Evolutionary conservation across 2,797 vertebrate species (phyloP).

Genomic region (Lepidocolaptes lacrymiger): DNA sequence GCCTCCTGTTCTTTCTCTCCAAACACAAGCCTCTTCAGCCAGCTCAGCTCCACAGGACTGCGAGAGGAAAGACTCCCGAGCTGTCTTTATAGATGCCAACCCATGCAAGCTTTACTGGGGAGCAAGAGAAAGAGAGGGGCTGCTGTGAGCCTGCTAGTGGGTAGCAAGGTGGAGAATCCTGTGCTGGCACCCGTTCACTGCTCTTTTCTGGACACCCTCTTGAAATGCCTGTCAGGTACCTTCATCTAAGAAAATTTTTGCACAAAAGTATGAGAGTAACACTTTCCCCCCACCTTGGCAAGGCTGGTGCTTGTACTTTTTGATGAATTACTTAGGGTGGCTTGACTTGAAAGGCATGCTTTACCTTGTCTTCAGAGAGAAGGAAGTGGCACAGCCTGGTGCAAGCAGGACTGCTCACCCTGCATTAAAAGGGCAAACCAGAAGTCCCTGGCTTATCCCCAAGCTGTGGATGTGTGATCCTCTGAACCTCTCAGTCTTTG

Average conservation of each 20-base stretch:
- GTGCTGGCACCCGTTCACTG: rapidly evolving
- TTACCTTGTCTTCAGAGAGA: neutral
- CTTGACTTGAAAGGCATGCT: neutral
- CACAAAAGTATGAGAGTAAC: neutral
- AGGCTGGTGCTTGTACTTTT: neutral
- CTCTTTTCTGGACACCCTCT: neutral
- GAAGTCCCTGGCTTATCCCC: neutral
- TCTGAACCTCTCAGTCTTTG: neutral
- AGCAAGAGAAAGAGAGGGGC: neutral
- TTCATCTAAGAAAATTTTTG: neutral
- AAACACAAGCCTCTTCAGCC: rapidly evolving
- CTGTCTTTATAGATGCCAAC: neutral
- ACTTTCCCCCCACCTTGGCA: neutral
- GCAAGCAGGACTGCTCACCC: neutral
- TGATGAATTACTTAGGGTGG: neutral
- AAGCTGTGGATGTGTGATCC: neutral
- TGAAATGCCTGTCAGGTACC: neutral
- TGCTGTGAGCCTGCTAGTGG: rapidly evolving
- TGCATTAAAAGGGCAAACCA: neutral
- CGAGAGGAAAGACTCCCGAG: neutral
- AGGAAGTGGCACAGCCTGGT: neutral
- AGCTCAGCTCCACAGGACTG: rapidly evolving
- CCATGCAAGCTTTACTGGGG: rapidly evolving
- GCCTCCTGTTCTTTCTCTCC: neutral
- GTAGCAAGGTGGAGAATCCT: neutral